Evolutionary conservation across 2,113 vertebrate genomes (phyloP).

Genomic region (Pipra filicauda): DNA sequence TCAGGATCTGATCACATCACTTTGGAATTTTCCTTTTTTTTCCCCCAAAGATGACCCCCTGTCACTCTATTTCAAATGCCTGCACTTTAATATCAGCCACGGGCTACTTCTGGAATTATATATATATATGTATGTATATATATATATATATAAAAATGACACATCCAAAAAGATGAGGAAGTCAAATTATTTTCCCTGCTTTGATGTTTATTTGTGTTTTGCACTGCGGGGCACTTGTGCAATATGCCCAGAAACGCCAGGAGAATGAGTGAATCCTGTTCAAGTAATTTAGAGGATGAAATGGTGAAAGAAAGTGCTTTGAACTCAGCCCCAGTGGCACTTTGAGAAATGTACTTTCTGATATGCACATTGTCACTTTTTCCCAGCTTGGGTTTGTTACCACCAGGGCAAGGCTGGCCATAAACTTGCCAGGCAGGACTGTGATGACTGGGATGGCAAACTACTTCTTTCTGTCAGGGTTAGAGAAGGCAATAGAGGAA

Average conservation of each 20-base stretch:
- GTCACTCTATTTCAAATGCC: conserved; percentile 60
- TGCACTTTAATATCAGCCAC: conserved; percentile 53
- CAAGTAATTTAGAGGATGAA: conserved; percentile 37
- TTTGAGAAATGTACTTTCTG: background rate
- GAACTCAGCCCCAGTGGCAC: conserved; percentile 24
- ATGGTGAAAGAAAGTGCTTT: conserved; percentile 22
- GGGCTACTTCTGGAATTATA: conserved; percentile 57
- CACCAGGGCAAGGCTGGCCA: background rate
- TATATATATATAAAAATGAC: background rate
- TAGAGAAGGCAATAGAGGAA: background rate
- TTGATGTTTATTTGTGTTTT: conserved; percentile 65
- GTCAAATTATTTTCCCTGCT: conserved; percentile 62
- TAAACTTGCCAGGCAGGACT: background rate
- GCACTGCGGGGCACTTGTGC: conserved; percentile 29
- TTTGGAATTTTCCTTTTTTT: conserved; percentile 10
- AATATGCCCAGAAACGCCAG: conserved; percentile 16
- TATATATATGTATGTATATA: background rate
- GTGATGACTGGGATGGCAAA: background rate
- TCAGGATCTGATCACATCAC: background rate
- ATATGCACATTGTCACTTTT: background rate
- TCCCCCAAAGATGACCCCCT: conserved; percentile 28
- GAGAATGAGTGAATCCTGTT: conserved; percentile 62
- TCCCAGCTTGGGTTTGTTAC: background rate
- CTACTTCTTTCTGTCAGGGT: background rate
- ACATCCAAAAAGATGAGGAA: conserved; percentile 48